phyloP scores from a whole-genome alignment of 2,113 vertebrate genomes.

The Mohoua ochrocephala region DNA sequence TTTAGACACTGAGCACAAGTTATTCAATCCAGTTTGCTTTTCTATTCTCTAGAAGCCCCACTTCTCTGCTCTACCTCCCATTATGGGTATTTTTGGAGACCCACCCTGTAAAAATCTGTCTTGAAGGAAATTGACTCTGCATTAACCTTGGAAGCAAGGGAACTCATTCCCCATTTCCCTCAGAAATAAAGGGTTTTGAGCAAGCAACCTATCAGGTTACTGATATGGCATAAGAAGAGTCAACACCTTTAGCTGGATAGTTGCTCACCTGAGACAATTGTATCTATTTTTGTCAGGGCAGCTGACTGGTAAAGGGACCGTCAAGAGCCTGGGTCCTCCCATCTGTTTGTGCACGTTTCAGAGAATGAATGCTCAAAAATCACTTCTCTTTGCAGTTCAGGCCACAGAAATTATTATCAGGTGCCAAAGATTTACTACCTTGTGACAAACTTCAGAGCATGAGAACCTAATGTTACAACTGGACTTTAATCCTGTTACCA shows the following conservation, averaged over 20 bases:
- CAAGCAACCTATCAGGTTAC: neutral
- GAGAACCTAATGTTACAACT: neutral
- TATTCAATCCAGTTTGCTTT: neutral
- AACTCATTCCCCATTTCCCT: neutral
- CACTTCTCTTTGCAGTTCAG: neutral
- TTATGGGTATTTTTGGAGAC: neutral
- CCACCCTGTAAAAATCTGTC: neutral
- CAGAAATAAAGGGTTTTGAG: neutral
- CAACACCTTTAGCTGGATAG: neutral
- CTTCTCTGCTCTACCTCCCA: neutral
- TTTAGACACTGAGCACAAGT: neutral
- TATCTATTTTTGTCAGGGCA: neutral
- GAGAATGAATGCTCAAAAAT: neutral
- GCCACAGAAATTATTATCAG: neutral
- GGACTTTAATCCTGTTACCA: neutral
- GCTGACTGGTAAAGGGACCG: neutral
- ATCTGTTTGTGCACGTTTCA: neutral
- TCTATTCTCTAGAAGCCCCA: neutral
- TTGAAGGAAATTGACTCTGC: neutral
- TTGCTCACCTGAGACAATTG: neutral
- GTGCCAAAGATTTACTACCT: neutral
- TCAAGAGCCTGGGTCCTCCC: neutral
- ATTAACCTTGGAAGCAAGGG: neutral
- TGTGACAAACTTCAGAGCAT: neutral
- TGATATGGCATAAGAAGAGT: fast-evolving